Percentiles rank a stretch among this genome's conserved stretches.
These are phyloP conservation scores for Conger conger DNA, from an alignment of 2,113 vertebrate genomes.

Conservation along the genomic window DNA sequence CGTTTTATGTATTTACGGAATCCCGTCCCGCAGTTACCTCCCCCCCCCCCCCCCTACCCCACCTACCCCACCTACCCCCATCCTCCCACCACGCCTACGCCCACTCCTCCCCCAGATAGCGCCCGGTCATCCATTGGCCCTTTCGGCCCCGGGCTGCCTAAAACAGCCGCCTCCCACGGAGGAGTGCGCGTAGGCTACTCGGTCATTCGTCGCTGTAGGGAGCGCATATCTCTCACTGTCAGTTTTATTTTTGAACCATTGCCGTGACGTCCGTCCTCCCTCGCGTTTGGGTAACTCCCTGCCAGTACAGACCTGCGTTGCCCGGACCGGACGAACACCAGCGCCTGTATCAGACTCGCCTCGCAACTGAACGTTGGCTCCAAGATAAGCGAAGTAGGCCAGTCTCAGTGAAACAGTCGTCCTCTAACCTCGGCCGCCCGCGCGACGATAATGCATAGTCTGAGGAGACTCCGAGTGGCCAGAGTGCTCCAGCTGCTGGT, in stretches of 20 bases:
- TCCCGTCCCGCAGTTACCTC: background rate
- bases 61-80: background rate
- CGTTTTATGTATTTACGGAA: background rate
- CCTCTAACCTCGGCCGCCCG: background rate
- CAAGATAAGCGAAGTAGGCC: background rate
- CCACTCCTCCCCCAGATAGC: background rate
- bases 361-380: background rate
- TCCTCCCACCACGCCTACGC: too few relatives aligned
- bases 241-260: background rate
- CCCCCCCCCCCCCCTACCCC: too few relatives aligned
- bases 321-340: background rate
- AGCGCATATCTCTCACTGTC: background rate
- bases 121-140: background rate
- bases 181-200: background rate
- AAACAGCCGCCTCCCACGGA: background rate
- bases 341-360: background rate
- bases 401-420: background rate
- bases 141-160: background rate
- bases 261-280: background rate
- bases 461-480: slow-evolving; percentile 60
- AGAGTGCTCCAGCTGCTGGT: slow-evolving; percentile 51
- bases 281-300: background rate
- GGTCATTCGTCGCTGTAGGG: background rate
- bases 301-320: background rate
- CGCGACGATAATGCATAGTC: slow-evolving; percentile 60